Base-by-base conservation (phyloP, 2,113 vertebrate genomes). In the Epinephelus moara region DNA sequence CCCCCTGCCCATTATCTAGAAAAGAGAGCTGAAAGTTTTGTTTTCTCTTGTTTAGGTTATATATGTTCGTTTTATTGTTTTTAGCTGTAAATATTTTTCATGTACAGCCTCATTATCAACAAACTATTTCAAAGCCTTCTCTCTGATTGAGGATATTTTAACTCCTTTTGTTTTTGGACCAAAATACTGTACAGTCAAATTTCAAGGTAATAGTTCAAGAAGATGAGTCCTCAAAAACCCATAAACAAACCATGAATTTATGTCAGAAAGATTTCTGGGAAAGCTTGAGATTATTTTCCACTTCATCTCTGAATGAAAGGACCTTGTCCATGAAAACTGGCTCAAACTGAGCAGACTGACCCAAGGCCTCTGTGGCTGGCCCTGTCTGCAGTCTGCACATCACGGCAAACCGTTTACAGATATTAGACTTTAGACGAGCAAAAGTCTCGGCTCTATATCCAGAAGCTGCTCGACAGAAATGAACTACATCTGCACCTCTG, bases 241-340 rank as follows among this genome's bases (percentile, higher is more conserved):
- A 70, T 57, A 59, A 80, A 84, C 59, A 62, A 67, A 49, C 47
- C 63, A 68, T 53, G 27, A 69, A 72, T 82, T 80, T 67, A 30
- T 70, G 71, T 73, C 70, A 50, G 23, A 75, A 68, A 86, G 75
- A 77, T 82, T 87, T 79, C 80, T 47, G 23, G 33, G 73, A 70
- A 63, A 75, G 33, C 49, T 40, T 81, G 57, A 62, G 23, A 63
- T 61, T 76, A 49, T 78, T 88, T 81, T 80, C 42, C 64, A 74
- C 59, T 74, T 80, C 25, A 52, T 81, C 64, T 47, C 59, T 53
- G 63, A 88, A 69, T 75, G 64, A 70, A 75, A 64, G 49, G 62
- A 70, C 47, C 72, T 79, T 7, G 21, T 81, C 78, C 81, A 81
- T 75, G 52, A 76, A 85, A 83, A 52, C 33, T 37, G 72, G 59